Conservation (phyloP, 1,140 invertebrate species). For the Chionoecetes opilio region DNA sequence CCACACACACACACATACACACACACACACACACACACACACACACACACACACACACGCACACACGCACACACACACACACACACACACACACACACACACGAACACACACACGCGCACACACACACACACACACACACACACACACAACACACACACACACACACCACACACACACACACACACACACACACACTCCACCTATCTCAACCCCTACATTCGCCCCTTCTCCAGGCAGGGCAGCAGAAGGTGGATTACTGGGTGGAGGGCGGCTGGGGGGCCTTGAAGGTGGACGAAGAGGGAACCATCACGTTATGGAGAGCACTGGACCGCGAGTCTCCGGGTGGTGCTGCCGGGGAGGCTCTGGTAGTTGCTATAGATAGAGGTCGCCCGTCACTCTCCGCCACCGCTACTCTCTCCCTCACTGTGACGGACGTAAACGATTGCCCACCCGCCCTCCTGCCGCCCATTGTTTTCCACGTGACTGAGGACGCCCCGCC, state of each 20-base stretch:
- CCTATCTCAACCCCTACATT: neutral
- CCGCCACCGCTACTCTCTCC: slow-evolving; percentile 50
- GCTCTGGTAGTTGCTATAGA: slow-evolving; percentile 31
- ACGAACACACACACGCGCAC: neutral
- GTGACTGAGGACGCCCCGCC: slow-evolving; percentile 36
- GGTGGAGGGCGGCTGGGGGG: slow-evolving; percentile 11
- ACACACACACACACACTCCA: neutral
- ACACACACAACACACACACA: too few species aligned
- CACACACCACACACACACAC: too few species aligned
- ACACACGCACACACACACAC: neutral
- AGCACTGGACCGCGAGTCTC: slow-evolving; percentile 40
- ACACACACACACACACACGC: neutral
- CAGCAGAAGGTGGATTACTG: slow-evolving; percentile 15
- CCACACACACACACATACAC: slow-evolving; percentile 12
- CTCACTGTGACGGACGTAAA: slow-evolving; percentile 50
- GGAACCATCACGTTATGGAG: slow-evolving; percentile 19
- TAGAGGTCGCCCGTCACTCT: neutral
- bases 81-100: neutral
- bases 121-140: slow-evolving; percentile 21
- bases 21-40: neutral
- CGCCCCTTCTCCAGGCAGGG: neutral
- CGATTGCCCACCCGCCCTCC: slow-evolving; percentile 44
- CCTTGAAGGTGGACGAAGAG: slow-evolving; percentile 9
- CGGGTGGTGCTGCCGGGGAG: neutral
- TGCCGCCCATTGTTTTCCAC: slow-evolving; percentile 37